phyloP scores from a whole-genome alignment of 2,113 vertebrate genomes.

The Cettia cetti region DNA sequence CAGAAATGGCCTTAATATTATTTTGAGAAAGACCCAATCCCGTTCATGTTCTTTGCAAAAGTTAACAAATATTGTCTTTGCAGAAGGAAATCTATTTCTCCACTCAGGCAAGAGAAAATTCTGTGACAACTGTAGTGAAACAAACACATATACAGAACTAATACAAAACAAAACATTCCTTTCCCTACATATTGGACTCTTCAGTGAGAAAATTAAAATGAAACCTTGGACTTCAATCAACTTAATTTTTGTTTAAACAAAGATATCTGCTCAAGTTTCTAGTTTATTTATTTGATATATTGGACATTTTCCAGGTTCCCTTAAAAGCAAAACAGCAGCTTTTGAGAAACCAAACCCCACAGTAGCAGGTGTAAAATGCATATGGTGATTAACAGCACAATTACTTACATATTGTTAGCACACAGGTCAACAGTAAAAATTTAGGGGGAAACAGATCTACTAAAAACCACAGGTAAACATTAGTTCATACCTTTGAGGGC shows the following conservation, averaged over 20 bases:
- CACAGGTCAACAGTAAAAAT: neutral
- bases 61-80: neutral
- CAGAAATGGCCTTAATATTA: neutral
- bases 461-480: neutral
- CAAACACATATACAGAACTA: neutral
- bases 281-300: neutral
- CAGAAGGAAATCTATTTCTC: neutral
- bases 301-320: neutral
- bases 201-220: neutral
- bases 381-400: neutral
- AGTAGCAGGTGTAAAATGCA: neutral
- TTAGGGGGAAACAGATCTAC: neutral
- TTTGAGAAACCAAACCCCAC: neutral
- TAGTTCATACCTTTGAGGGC: conserved; percentile 77
- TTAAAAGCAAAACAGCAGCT: neutral
- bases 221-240: neutral
- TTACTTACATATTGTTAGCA: neutral
- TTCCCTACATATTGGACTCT: neutral
- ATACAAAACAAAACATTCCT: neutral
- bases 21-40: neutral
- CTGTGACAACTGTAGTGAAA: neutral
- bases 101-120: neutral
- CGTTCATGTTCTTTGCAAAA: neutral
- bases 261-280: neutral
- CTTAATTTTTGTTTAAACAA: neutral